Base-by-base conservation (phyloP, 2,888 invertebrate genomes). In the Dryobotodes eremita region DNA sequence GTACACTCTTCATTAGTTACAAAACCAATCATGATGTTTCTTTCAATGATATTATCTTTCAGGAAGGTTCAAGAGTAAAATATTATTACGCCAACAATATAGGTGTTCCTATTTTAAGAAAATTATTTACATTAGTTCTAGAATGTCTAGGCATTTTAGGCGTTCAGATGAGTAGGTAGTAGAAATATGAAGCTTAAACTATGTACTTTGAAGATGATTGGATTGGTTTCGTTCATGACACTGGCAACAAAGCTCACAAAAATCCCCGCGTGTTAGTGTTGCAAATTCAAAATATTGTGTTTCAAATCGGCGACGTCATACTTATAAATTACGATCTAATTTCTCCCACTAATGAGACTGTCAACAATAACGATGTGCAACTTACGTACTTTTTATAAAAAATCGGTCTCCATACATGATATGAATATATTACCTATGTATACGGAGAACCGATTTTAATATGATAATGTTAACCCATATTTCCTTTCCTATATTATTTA, bases 351-450 rank as follows among this genome's bases (percentile, higher is more conserved):
- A 90, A 81, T 83, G 87, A 90, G 86, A 87, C 87, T 88, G 82
- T 88, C 88, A 92, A 90, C 92, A 91, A 89, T 90, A 91, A 91
- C 88, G 85, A 86, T 82, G 91, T 91, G 92, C 90, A 82, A 79
- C 80, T 89, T 88, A 89, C 75, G 77, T 88, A 88, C 74, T 69
- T 85, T 81, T 85, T 80, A 82, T 81, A 75, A 83, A 89, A 78
- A 50, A 81, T 87, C 89, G 90, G 83, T 82, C 72, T 89, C 84
- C 82, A 76, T 82, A 84, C 77, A 88, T 80, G 83, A 87, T 87
- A 88, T 88, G 78, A 83, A 78, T 76, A 78, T 77, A 83, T 77
- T 71, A 86, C 73, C 82, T 81, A 81, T 80, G 71, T 85, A 83
- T 82, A 83, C 61, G 79, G 77, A 80, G 88, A 85, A 77, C 86